A percentile compares a stretch with the other conserved stretches of the same genome.
Conservation (phyloP, 2,797 vertebrate genomes). For the Danio albolineatus region DNA sequence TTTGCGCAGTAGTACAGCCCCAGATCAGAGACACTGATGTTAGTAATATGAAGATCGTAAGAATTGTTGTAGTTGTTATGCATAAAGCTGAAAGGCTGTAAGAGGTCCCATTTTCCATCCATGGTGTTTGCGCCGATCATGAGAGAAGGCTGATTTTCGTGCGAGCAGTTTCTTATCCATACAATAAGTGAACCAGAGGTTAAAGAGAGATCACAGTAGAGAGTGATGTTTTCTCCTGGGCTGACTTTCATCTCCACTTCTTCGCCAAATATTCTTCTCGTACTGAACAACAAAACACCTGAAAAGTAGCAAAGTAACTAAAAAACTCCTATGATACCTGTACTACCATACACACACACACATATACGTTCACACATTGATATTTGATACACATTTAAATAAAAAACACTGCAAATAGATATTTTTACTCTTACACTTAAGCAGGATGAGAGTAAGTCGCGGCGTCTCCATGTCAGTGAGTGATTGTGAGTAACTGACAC, state of each 20-base stretch:
- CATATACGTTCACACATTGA: neutral
- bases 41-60: constrained; percentile 44
- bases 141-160: constrained; percentile 50
- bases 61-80: neutral
- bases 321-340: neutral
- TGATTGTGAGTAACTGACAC: neutral
- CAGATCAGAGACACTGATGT: constrained; percentile 39
- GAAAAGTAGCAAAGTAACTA: neutral
- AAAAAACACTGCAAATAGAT: neutral
- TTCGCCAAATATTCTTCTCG: constrained; percentile 8
- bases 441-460: neutral
- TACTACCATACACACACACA: too few relatives aligned
- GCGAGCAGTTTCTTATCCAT: constrained; percentile 57
- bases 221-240: constrained; percentile 51
- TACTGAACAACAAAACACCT: constrained; percentile 46
- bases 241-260: constrained; percentile 43
- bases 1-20: constrained; percentile 55
- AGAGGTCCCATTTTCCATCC: too few relatives aligned
- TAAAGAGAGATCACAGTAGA: constrained; percentile 34
- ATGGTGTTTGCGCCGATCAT: too few relatives aligned
- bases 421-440: constrained; percentile 20
- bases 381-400: neutral
- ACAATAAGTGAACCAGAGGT: rapidly evolving
- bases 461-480: constrained; percentile 36
- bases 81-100: neutral